Evolutionary conservation across 2,797 vertebrate species (phyloP), one percentile per base, ranked within the genome.

Genomic region (Jordanella pulchra): DNA sequence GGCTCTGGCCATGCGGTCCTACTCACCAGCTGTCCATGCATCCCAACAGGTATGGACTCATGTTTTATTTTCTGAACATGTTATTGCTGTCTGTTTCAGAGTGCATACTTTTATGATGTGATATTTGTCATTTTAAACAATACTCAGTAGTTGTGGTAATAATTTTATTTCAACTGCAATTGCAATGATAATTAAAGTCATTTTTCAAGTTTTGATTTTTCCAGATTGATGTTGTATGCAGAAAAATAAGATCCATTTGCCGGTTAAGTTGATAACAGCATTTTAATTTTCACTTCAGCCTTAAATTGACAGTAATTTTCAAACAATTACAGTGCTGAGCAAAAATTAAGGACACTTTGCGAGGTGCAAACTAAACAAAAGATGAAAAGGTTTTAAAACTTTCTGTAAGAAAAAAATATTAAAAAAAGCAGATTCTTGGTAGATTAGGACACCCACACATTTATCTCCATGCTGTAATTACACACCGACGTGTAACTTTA

Each of bases 11-110:
- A 89, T 97, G 75, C 94, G 96, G 64, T 94, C 95, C 2, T 95
- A 97, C 89, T 99, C 98, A 73, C 98, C 98, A 54, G 89, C 96
- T 68, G 89, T 99, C 77, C 94, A 96, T 87, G 96, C 97, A 86
- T 97, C 95, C 86, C 98, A 98, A 72, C 97, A 99, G 96, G 97
- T 99, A 83, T 71, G 89, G 79, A 72, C 5, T 73, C 15, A 14
- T 47, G 39, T n/a, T 17, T 39, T n/a, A n/a, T 53, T 4, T 53
- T 53, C 23, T 14, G 18, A 53, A 53, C 50, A 53, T 53, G 50
- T 61, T 61, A 21, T 23, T 39, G 9, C 11, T 39, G 58, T 35
- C 21, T 15, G 35, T 23, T 39, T 60, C 35, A 60, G 10, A n/a
- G 5, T 60, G 4, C 1, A 48, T 50, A 1, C 23, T 50, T 50